Evolutionary conservation across 2,888 invertebrate species (phyloP), one percentile per base, ranked within the genome.

Genomic region (Sphecodes monilicornis): DNA sequence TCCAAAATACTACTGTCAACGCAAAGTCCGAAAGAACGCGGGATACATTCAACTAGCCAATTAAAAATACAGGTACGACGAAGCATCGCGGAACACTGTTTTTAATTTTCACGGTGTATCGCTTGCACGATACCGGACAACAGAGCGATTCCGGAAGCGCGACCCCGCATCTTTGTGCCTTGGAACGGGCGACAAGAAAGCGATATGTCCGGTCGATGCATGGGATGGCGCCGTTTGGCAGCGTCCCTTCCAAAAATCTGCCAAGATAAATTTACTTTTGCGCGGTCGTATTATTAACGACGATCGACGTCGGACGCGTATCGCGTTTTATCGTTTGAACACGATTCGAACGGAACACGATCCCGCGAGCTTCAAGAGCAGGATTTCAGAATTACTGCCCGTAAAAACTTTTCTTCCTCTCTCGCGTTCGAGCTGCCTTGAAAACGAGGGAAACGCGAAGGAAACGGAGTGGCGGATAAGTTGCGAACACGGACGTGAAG

Each of bases 1-100:
- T 83, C 76, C 39, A 76, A 83, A 83, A 85, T 85, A 79, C 84
- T 76, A 43, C 76, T 69, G 83, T 83, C 83, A 85, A 75, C 83
- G 83, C 75, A 36, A 78, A 85, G 83, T 76, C 68, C 72, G 60
- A 78, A 84, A 83, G 82, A 82, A 84, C 77, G 78, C 71, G 76
- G 66, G 82, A 75, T 73, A 83, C 75, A 73, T 78, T 32, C 75
- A 32, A 72, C 60, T 36, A 43, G 68, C 74, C 72, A 78, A 84
- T 84, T 64, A 69, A 64, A 74, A 84, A 73, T 60, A 81, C 60
- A 60, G 16, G 60, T 60, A 60, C 26, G 16, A 60, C 13, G 29
- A 1, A 13, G 26, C 57, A 6, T 29, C 26, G 26, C 16, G 57
- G 22, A 54, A 11, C 54, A 54, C 54, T 11, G n/a, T 11, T n/a